Conservation (phyloP, 1,140 invertebrate species). For the Rhagoletis pomonella region DNA sequence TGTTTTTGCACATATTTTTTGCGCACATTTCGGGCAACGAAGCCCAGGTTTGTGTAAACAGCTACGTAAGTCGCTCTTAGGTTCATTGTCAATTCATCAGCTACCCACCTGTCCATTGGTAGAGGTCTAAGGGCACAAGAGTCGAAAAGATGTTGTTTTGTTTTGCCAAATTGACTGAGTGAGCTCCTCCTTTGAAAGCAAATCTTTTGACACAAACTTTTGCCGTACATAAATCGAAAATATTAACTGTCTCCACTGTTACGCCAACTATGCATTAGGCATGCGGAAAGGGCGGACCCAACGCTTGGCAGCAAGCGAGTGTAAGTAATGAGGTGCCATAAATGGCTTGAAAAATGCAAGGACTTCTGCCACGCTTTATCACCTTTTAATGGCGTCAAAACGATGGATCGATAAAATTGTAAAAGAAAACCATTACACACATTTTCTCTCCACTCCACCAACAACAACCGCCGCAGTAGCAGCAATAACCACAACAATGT, state of each 20-base stretch:
- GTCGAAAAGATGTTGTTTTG: not conserved
- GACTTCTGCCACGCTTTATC: not conserved
- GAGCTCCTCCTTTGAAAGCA: not conserved
- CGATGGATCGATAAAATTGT: conserved; percentile 24
- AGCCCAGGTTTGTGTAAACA: not conserved
- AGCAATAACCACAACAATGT: too few species aligned
- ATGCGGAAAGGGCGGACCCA: too few species aligned
- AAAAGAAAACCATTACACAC: not conserved
- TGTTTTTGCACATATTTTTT: not conserved
- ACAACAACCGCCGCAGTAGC: too few species aligned
- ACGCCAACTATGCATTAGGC: too few species aligned
- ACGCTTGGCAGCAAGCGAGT: too few species aligned
- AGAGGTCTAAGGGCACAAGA: not conserved
- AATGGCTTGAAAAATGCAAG: not conserved
- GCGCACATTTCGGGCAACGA: conserved; percentile 9
- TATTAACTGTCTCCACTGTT: too few species aligned
- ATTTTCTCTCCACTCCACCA: too few species aligned
- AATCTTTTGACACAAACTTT: too few species aligned
- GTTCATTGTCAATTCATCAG: not conserved
- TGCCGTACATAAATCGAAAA: too few species aligned
- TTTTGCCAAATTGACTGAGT: not conserved
- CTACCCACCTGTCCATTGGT: not conserved
- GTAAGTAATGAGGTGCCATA: not conserved
- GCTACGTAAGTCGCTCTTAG: not conserved
- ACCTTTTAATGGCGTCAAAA: conserved; percentile 43